These are phyloP conservation scores for Macaca nemestrina DNA, from an alignment of 2,113 vertebrate species.

Conservation along the genomic window DNA sequence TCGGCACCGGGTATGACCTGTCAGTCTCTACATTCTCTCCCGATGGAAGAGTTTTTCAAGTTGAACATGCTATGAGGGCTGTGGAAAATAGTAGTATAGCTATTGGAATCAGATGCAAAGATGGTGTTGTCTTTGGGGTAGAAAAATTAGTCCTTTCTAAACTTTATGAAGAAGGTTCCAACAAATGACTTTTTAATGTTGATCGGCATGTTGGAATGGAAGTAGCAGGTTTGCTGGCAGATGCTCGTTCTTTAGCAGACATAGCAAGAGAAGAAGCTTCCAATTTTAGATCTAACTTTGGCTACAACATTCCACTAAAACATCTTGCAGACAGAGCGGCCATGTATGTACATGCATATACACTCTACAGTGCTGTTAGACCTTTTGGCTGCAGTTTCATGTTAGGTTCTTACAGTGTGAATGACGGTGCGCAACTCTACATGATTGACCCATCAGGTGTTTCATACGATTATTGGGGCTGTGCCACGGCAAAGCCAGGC, in stretches of 20 bases:
- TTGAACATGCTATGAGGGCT: too few species aligned
- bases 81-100: slow-evolving; percentile 88
- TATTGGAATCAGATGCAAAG: slow-evolving; percentile 97
- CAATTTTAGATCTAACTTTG: slow-evolving; percentile 97
- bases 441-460: slow-evolving; percentile 99
- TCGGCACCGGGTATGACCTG: too few species aligned
- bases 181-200: slow-evolving; percentile 99
- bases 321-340: slow-evolving; percentile 97
- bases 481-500: too few species aligned
- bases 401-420: slow-evolving; percentile 94
- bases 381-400: slow-evolving; percentile 97
- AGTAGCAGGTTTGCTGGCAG: slow-evolving; percentile 95
- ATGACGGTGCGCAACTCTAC: slow-evolving; percentile 96
- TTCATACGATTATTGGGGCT: slow-evolving; percentile 85
- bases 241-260: slow-evolving; percentile 95
- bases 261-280: slow-evolving; percentile 98
- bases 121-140: slow-evolving; percentile 97
- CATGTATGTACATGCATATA: slow-evolving; percentile 99
- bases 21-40: too few species aligned
- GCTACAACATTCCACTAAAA: slow-evolving; percentile 97
- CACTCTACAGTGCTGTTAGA: slow-evolving; percentile 97
- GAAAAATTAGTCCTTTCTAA: slow-evolving; percentile 98
- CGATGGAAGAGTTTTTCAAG: too few species aligned
- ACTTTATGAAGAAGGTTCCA: slow-evolving; percentile 98
- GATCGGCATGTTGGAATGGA: slow-evolving; percentile 99